Percentiles rank a stretch among this genome's conserved stretches.
Conservation (phyloP, 2,888 invertebrate species). For the Chesias legatella region DNA sequence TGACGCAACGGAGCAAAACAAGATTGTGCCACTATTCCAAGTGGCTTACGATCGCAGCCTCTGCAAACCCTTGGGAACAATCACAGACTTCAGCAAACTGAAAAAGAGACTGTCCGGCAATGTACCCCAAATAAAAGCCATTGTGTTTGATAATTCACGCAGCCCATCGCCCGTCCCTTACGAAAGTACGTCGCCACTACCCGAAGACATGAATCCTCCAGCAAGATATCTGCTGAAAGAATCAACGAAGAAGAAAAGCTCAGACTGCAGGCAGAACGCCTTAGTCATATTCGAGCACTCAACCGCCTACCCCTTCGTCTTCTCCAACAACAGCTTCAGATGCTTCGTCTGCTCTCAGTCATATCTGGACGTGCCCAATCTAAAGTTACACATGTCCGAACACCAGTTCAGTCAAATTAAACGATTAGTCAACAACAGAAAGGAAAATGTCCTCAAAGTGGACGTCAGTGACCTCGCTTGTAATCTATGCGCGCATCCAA, state of each 20-base stretch:
- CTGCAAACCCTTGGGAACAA: slow-evolving; percentile 67
- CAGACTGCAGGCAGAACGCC: slow-evolving; percentile 61
- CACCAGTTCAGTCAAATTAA: slow-evolving; percentile 61
- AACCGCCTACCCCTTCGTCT: slow-evolving; percentile 68
- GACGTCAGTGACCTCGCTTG: slow-evolving; percentile 63
- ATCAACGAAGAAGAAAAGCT: slow-evolving; percentile 35
- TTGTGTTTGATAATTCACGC: slow-evolving; percentile 34
- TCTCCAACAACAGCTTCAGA: slow-evolving; percentile 70
- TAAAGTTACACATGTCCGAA: slow-evolving; percentile 61
- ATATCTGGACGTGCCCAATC: slow-evolving; percentile 53
- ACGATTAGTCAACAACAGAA: slow-evolving; percentile 60
- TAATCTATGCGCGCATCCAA: slow-evolving; percentile 52
- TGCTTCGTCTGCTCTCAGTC: slow-evolving; percentile 69
- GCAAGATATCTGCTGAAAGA: slow-evolving; percentile 25
- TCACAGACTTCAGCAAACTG: slow-evolving; percentile 58
- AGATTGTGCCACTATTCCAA: slow-evolving; percentile 69
- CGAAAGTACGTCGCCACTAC: slow-evolving; percentile 24
- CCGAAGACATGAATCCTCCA: slow-evolving; percentile 20
- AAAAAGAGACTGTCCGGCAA: slow-evolving; percentile 19
- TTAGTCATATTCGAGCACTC: slow-evolving; percentile 65
- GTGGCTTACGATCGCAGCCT: slow-evolving; percentile 69
- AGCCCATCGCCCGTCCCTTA: slow-evolving; percentile 52
- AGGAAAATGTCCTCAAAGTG: slow-evolving; percentile 66
- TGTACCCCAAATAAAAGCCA: background rate
- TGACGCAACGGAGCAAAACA: slow-evolving; percentile 42